Evolutionary conservation across 2,888 invertebrate species (phyloP), one percentile per base, ranked within the genome.

Genomic region (Anarsia innoxiella): DNA sequence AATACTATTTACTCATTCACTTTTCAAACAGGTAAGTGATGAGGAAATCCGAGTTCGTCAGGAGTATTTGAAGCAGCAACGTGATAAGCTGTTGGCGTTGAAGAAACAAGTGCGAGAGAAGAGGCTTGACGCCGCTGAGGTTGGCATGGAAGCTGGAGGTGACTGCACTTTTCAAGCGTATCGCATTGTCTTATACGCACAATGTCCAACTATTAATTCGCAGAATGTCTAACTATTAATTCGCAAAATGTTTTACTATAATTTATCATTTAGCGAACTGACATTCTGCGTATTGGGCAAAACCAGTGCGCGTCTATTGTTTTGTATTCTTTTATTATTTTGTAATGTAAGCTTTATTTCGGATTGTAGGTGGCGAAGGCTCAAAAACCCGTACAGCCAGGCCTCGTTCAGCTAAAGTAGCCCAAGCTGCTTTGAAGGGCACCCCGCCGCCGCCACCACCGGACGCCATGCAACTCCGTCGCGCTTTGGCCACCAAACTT

Each of bases 61-160:
- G 58, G 91, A 93, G 48, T 97, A 97, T 69, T 80, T 98, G 39
- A 90, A 93, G 36, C 90, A 93, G 42, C 97, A 97, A 66, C 88
- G 97, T 13, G 97, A 97, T 71, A 95, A 96, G 65, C 86, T 98
- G 36, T 86, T 97, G 28, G 93, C 93, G 12, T 80, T 97, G 61
- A 98, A 97, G 74, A 94, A 93, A 61, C 91, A 93, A 64, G 95
- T 93, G 12, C 88, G 97, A 12, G 92, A 93, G 60, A 91, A 92
- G 51, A 90, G 93, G 63, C 80, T 96, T 4, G 89, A 88, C 16
- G 87, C 85, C 23, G 88, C 87, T 9, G 90, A 90, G 45, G 75
- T 3, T 10, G 88, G 36, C 75, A 76, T 28, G 1, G 84, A 84
- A 30, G 56, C 66, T 41, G 75, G 71, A 52, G 75, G 78, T 72